These are phyloP conservation scores for Chaunax sp. DNA, from an alignment of 2,797 vertebrate species.

Conservation along the genomic window DNA sequence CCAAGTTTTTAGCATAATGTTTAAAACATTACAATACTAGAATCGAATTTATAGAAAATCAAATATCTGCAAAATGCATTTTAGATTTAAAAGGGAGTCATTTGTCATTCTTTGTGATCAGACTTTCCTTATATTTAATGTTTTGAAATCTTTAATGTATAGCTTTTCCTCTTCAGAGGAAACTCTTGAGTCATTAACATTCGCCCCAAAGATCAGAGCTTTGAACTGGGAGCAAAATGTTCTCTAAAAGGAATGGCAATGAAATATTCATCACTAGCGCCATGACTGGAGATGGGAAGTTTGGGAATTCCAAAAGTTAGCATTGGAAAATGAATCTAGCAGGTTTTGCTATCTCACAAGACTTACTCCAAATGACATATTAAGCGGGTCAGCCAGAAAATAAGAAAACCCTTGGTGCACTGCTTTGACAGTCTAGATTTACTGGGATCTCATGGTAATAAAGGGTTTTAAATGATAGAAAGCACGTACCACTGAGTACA, in stretches of 20 bases:
- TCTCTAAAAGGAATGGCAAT: conserved; percentile 29
- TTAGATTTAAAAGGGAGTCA: conserved; percentile 8
- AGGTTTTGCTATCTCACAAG: conserved; percentile 11
- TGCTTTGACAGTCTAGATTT: conserved; percentile 23
- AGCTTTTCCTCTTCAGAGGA: conserved; percentile 22
- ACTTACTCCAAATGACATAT: conserved; percentile 20
- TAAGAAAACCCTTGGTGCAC: conserved; percentile 6
- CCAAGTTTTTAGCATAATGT: too few relatives aligned
- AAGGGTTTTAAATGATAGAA: conserved; percentile 21
- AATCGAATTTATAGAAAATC: conserved; percentile 1
- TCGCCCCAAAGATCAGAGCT: conserved; percentile 56
- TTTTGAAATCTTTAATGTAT: conserved; percentile 35
- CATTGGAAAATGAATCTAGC: conserved; percentile 27
- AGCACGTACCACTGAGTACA: conserved; percentile 1
- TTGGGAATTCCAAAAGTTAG: conserved; percentile 38
- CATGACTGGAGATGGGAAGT: conserved; percentile 25
- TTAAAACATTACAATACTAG: too few relatives aligned
- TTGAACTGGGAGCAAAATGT: conserved; percentile 49
- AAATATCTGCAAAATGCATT: background rate
- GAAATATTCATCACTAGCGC: conserved; percentile 63
- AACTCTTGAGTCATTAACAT: conserved; percentile 53
- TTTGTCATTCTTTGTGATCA: conserved; percentile 63
- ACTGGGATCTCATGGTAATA: conserved; percentile 19
- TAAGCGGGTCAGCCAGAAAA: conserved; percentile 49
- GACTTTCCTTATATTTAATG: conserved; percentile 60